Evolutionary conservation across 1,140 invertebrate species (phyloP).

Genomic region (Arctopsyche grandis): DNA sequence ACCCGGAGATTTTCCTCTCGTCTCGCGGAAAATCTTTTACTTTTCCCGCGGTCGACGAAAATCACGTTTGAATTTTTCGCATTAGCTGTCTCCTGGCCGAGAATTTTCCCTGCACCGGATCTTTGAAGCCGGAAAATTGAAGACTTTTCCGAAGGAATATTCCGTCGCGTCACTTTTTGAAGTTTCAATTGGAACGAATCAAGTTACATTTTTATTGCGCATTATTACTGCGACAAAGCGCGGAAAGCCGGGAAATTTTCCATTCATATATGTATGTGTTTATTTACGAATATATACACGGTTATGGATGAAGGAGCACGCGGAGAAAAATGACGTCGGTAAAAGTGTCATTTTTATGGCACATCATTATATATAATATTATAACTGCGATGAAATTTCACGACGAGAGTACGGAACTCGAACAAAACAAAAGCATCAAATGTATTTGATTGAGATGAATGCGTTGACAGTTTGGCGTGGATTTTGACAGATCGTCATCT

Average conservation of each 20-base stretch:
- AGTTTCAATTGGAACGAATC: conserved; percentile 24
- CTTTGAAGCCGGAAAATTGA: not conserved
- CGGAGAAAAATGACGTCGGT: conserved; percentile 2
- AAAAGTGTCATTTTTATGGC: conserved; percentile 23
- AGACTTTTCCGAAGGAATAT: not conserved
- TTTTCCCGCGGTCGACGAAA: not conserved
- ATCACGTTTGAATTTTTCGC: conserved; percentile 1
- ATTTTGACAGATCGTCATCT: no score
- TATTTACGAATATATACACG: no score
- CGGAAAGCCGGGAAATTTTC: no score
- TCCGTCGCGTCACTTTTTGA: not conserved
- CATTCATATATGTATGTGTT: no score
- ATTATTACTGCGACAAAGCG: conserved; percentile 12
- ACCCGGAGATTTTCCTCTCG: conserved; percentile 21
- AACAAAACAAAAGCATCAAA: no score
- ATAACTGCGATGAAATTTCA: conserved; percentile 7
- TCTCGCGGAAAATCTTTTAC: not conserved
- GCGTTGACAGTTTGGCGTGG: no score
- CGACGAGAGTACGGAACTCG: not conserved
- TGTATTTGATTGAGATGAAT: no score
- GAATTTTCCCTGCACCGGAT: not conserved
- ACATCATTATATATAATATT: conserved; percentile 13
- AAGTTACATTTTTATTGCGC: not conserved
- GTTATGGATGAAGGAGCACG: not conserved
- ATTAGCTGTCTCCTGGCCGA: not conserved